phyloP scores from a whole-genome alignment of 1,140 invertebrate species.

The Magallana angulata region DNA sequence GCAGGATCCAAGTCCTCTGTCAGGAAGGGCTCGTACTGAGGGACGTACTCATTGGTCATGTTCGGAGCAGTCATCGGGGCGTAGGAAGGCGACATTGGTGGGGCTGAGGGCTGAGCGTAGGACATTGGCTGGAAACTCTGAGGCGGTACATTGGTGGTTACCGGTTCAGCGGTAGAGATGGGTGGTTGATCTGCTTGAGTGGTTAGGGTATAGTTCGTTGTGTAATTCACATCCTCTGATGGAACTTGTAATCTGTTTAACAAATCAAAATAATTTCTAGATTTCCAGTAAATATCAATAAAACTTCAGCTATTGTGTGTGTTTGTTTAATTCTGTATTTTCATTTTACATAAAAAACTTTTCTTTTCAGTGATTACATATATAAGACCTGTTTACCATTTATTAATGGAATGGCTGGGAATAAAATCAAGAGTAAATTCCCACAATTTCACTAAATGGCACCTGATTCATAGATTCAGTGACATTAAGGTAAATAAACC shows the following conservation, averaged over 20 bases:
- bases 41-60: conserved; percentile 41
- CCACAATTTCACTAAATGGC: too few relatives aligned
- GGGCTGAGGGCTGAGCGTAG: conserved; percentile 18
- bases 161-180: neutral
- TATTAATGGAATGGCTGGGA: too few relatives aligned
- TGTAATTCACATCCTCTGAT: neutral
- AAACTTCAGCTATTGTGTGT: too few relatives aligned
- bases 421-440: too few relatives aligned
- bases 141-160: neutral
- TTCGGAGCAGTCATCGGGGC: conserved; percentile 40
- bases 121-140: neutral
- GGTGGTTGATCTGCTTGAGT: conserved; percentile 24
- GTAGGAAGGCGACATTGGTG: neutral
- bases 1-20: conserved; percentile 32
- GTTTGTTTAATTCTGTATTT: too few relatives aligned
- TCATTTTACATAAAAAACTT: too few relatives aligned
- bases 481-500: too few relatives aligned
- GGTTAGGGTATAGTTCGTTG: neutral
- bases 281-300: too few relatives aligned
- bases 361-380: too few relatives aligned
- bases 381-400: too few relatives aligned
- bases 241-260: conserved; percentile 24
- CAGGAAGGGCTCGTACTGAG: conserved; percentile 13
- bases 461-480: too few relatives aligned
- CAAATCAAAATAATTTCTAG: neutral